Percentiles rank a stretch among this genome's conserved stretches.
phyloP scores from a whole-genome alignment of 2,888 invertebrate genomes.

The Conistra vaccinii region DNA sequence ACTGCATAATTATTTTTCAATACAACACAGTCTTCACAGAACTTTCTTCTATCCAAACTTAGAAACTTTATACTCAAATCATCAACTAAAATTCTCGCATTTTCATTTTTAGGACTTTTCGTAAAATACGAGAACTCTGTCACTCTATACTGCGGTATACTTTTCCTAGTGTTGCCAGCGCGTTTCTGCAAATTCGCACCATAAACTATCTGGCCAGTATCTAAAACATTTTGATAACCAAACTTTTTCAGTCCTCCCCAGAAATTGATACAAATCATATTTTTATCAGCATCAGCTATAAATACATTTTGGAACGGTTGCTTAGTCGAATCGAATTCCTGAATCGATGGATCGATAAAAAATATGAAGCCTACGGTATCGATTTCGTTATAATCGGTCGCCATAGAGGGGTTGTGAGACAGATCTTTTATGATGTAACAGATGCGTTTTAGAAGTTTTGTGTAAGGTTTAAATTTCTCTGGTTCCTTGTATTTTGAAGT shows the following conservation, averaged over 20 bases:
- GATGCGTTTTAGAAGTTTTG: slow-evolving; percentile 75
- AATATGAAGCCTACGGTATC: slow-evolving; percentile 94
- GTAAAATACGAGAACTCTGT: slow-evolving; percentile 92
- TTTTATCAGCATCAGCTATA: slow-evolving; percentile 89
- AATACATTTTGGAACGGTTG: slow-evolving; percentile 90
- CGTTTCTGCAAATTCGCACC: slow-evolving; percentile 92
- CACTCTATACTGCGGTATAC: slow-evolving; percentile 91
- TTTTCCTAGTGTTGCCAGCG: slow-evolving; percentile 85
- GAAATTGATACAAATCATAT: slow-evolving; percentile 89
- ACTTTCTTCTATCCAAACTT: slow-evolving; percentile 68
- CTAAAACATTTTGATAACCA: slow-evolving; percentile 90
- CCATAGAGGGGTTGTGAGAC: slow-evolving; percentile 70
- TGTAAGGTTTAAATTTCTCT: slow-evolving; percentile 65
- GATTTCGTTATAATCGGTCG: slow-evolving; percentile 92
- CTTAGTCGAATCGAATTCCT: slow-evolving; percentile 80
- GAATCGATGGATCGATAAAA: slow-evolving; percentile 86
- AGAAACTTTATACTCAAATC: slow-evolving; percentile 80
- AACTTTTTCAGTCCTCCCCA: slow-evolving; percentile 89
- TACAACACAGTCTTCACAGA: slow-evolving; percentile 78
- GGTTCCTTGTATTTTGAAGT: slow-evolving; percentile 72
- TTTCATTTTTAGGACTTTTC: slow-evolving; percentile 90
- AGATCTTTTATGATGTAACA: slow-evolving; percentile 88
- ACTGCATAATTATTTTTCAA: slow-evolving; percentile 79
- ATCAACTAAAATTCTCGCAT: slow-evolving; percentile 85
- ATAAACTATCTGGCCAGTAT: slow-evolving; percentile 90